Percentiles rank a stretch among this genome's conserved stretches.
phyloP scores from a whole-genome alignment of 2,113 vertebrate genomes.

The Synchiropus splendidus region DNA sequence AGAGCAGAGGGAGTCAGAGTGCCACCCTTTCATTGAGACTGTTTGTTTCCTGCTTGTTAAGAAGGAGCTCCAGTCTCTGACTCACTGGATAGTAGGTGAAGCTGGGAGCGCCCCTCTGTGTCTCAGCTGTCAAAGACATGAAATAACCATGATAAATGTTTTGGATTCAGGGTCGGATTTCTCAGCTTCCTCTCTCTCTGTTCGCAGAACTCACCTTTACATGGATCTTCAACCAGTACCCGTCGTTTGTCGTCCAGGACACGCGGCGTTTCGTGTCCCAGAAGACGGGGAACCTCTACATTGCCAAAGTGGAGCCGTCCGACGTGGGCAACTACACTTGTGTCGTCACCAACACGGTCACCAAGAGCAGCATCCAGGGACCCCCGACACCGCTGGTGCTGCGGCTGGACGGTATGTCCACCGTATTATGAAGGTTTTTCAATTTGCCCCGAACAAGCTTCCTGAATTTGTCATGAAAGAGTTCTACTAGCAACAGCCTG shows the following conservation, averaged over 20 bases:
- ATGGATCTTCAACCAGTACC: constrained; percentile 94
- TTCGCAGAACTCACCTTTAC: constrained; percentile 83
- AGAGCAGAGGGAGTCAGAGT: background rate
- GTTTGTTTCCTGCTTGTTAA: constrained; percentile 8
- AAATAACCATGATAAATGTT: too few species aligned
- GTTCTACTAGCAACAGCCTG: too few species aligned
- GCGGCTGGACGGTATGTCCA: constrained; percentile 76
- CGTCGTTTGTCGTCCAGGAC: constrained; percentile 82
- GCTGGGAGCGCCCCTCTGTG: too few species aligned
- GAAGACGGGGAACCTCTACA: constrained; percentile 88
- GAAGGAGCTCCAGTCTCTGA: too few species aligned
- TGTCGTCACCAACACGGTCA: constrained; percentile 85
- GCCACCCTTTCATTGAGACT: too few species aligned
- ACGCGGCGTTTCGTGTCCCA: constrained; percentile 89
- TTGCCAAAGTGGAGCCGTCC: constrained; percentile 86
- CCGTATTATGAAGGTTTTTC: too few species aligned
- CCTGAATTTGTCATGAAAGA: too few species aligned
- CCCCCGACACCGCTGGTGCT: constrained; percentile 83
- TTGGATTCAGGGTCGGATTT: too few species aligned
- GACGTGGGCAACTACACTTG: constrained; percentile 94
- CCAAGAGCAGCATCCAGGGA: constrained; percentile 78
- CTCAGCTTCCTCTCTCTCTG: background rate
- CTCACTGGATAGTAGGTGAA: too few species aligned
- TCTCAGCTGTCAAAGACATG: too few species aligned
- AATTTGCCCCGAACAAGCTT: too few species aligned